These are phyloP conservation scores for Etia nguti DNA, from an alignment of 2,113 vertebrate species.

Conservation along the genomic window DNA sequence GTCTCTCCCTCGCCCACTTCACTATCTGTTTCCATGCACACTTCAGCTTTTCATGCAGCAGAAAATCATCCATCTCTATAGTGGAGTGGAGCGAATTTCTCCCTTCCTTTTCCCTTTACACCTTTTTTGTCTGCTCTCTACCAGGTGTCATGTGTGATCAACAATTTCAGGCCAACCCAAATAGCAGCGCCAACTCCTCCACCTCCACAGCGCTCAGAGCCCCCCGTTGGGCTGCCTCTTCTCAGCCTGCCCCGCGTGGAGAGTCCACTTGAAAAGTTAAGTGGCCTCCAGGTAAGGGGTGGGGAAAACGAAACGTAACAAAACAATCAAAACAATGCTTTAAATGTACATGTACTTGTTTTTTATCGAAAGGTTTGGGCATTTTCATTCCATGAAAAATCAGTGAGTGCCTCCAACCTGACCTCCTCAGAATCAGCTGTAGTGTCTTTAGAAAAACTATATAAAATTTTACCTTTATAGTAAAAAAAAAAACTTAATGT, in stretches of 20 bases:
- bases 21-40: not conserved
- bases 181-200: not conserved
- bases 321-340: not conserved
- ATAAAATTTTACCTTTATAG: not conserved
- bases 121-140: not conserved
- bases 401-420: not conserved
- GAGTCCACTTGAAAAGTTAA: slow-evolving; percentile 91
- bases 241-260: slow-evolving; percentile 75
- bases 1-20: not conserved
- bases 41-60: not conserved
- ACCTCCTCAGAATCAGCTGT: not conserved
- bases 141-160: slow-evolving; percentile 77
- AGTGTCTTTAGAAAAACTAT: not conserved
- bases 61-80: not conserved
- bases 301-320: not conserved
- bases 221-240: slow-evolving; percentile 68
- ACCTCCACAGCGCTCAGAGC: slow-evolving; percentile 50
- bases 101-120: not conserved
- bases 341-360: not conserved
- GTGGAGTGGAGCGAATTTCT: not conserved
- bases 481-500: not conserved
- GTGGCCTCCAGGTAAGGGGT: slow-evolving; percentile 87
- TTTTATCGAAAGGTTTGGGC: not conserved
- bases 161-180: slow-evolving; percentile 71
- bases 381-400: not conserved